Percentiles rank a stretch among this genome's conserved stretches.
phyloP scores from a whole-genome alignment of 2,888 invertebrate genomes.

The Drosophila sordidula region DNA sequence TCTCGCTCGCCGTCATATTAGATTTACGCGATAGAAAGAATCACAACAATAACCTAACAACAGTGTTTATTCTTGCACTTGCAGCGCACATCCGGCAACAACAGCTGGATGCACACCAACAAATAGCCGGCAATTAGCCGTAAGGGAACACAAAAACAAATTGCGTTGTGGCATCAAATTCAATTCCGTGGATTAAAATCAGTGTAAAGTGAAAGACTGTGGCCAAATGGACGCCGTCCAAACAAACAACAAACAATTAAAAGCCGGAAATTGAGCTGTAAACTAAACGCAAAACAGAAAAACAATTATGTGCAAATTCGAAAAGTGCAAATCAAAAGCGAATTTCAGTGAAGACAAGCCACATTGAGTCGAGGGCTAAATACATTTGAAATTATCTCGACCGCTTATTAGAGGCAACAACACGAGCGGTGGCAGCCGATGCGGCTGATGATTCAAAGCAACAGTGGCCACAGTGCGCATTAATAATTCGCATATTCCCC shows the following conservation, averaged over 20 bases:
- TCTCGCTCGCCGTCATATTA: slow-evolving; percentile 9
- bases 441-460: slow-evolving; percentile 53
- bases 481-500: slow-evolving; percentile 55
- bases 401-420: slow-evolving; percentile 42
- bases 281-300: slow-evolving; percentile 38
- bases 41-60: slow-evolving; percentile 42
- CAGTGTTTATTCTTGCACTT: slow-evolving; percentile 67
- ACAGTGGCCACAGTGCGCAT: slow-evolving; percentile 35
- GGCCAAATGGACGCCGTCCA: slow-evolving; percentile 29
- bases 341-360: slow-evolving; percentile 39
- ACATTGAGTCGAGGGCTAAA: slow-evolving; percentile 34
- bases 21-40: slow-evolving; percentile 15
- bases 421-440: slow-evolving; percentile 27
- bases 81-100: slow-evolving; percentile 69
- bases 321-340: slow-evolving; percentile 55
- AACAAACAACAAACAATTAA: slow-evolving; percentile 38
- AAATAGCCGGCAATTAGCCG: slow-evolving; percentile 31
- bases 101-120: slow-evolving; percentile 68
- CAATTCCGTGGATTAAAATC: slow-evolving; percentile 36
- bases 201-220: slow-evolving; percentile 29
- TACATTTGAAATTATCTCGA: slow-evolving; percentile 73
- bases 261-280: slow-evolving; percentile 60
- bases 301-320: slow-evolving; percentile 47
- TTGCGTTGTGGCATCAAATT: slow-evolving; percentile 2
- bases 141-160: slow-evolving; percentile 18